These are phyloP conservation scores for Norana najaformis DNA, from an alignment of 2,888 invertebrate species.

Conservation along the genomic window DNA sequence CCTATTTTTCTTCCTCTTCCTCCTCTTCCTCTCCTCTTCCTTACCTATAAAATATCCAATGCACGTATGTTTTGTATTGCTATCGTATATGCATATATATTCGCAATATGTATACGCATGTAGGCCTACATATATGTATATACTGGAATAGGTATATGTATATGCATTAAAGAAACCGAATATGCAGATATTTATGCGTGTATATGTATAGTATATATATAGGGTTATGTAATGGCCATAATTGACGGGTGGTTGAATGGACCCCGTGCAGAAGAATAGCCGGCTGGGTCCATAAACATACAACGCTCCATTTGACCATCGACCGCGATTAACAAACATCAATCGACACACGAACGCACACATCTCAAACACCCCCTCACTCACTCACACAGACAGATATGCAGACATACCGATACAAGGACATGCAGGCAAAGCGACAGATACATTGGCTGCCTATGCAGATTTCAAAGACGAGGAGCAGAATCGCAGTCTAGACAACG, in stretches of 20 bases:
- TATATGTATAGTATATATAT: too few species aligned
- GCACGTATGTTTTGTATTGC: neutral
- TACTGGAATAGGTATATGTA: too few species aligned
- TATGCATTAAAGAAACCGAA: too few species aligned
- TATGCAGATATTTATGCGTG: too few species aligned
- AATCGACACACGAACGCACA: neutral
- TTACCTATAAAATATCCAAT: neutral
- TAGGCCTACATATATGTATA: too few species aligned
- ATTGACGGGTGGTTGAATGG: neutral
- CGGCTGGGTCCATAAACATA: neutral
- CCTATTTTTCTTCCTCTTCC: too few species aligned
- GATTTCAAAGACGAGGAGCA: neutral
- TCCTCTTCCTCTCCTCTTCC: neutral
- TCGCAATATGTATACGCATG: too few species aligned
- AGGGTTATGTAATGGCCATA: neutral
- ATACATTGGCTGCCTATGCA: neutral
- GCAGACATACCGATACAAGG: neutral
- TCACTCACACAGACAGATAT: neutral
- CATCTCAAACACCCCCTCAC: conserved; percentile 16
- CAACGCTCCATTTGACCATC: conserved; percentile 13
- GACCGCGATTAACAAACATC: neutral
- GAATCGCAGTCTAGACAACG: neutral
- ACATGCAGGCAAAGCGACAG: neutral
- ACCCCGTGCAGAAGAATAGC: neutral
- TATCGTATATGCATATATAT: too few species aligned